A percentile compares a stretch with the other conserved stretches of the same genome.
Conservation (phyloP, 1,140 invertebrate species). For the Drosophila parvula region DNA sequence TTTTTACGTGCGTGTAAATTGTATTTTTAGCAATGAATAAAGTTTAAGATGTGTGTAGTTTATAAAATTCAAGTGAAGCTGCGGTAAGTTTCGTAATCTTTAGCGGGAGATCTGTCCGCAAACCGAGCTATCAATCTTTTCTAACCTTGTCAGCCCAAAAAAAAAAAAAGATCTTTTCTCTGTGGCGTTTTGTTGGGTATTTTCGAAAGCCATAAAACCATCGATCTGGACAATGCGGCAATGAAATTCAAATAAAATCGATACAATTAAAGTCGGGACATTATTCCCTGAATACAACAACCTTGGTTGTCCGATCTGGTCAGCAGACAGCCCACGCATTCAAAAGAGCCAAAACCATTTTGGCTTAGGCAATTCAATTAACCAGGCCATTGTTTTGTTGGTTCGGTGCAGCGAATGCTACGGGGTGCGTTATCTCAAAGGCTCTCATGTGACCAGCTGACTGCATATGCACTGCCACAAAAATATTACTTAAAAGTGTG, state of each 20-base stretch:
- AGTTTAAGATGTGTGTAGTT: conserved; percentile 62
- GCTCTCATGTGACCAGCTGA: conserved; percentile 28
- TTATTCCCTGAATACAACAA: conserved; percentile 35
- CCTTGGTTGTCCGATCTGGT: conserved; percentile 51
- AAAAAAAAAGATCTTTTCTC: conserved; percentile 14
- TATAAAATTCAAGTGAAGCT: conserved; percentile 1
- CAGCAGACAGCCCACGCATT: conserved; percentile 56
- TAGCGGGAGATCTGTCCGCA: conserved; percentile 4
- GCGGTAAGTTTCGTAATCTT: conserved; percentile 4
- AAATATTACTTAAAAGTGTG: not conserved
- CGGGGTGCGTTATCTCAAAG: conserved; percentile 49
- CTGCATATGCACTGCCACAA: conserved; percentile 26
- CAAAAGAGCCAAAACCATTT: conserved; percentile 50
- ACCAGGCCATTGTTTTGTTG: conserved; percentile 67
- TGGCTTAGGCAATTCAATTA: conserved; percentile 67
- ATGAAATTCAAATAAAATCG: conserved; percentile 55
- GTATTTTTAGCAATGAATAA: conserved; percentile 75
- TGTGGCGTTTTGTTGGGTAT: conserved; percentile 15
- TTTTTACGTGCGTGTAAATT: conserved; percentile 68
- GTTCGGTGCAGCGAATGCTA: conserved; percentile 13
- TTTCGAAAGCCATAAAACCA: conserved; percentile 44
- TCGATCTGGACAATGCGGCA: conserved; percentile 21
- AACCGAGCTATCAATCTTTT: conserved; percentile 17
- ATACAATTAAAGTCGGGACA: conserved; percentile 67
- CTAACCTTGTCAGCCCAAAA: conserved; percentile 47